Conservation (phyloP, 2,113 vertebrate genomes). For the Pseudopodoces humilis region DNA sequence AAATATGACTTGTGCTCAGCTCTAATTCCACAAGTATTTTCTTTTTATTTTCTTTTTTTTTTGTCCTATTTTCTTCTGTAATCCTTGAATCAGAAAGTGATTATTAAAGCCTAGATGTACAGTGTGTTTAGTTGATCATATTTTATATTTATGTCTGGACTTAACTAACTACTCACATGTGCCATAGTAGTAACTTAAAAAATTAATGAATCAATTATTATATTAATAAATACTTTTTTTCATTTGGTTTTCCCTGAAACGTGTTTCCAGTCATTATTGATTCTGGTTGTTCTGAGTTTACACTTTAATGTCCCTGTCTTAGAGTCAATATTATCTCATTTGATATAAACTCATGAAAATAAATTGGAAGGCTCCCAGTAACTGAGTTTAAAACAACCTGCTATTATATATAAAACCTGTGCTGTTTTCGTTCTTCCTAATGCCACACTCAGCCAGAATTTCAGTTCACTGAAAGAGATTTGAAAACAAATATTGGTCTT, state of each 20-base stretch:
- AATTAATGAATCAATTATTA: not conserved
- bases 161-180: not conserved
- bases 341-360: not conserved
- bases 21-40: not conserved
- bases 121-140: not conserved
- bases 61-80: not conserved
- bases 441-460: not conserved
- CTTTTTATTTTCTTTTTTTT: not conserved
- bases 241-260: constrained; percentile 5
- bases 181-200: not conserved
- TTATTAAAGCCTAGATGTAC: not conserved
- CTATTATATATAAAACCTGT: not conserved
- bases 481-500: not conserved
- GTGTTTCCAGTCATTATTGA: constrained; percentile 19
- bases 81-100: not conserved
- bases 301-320: not conserved
- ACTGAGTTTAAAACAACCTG: not conserved
- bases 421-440: not conserved
- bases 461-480: not conserved
- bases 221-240: constrained; percentile 10
- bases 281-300: constrained; percentile 32
- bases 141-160: not conserved
- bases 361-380: not conserved
- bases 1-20: not conserved
- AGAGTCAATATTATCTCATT: constrained; percentile 3